These are phyloP conservation scores for Ditylenchus weischeri DNA, from an alignment of 2,888 invertebrate species.

Conservation along the genomic window DNA sequence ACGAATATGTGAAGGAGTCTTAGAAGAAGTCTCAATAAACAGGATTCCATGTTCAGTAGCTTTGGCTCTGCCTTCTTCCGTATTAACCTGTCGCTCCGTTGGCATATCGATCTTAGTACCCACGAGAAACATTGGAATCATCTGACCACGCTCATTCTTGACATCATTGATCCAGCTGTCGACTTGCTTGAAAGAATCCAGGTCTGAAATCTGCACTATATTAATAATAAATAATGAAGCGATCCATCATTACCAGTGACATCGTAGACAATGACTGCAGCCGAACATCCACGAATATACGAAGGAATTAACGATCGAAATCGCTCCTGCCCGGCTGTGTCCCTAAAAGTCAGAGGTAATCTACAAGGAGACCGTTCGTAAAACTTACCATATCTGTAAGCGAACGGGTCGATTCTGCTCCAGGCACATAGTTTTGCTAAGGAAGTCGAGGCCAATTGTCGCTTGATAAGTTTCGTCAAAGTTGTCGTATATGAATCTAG, in stretches of 20 bases:
- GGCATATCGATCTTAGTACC: conserved; percentile 99
- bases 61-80: conserved; percentile 96
- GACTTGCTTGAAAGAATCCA: conserved; percentile 98
- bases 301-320: conserved; percentile 96
- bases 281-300: conserved; percentile 95
- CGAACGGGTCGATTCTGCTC: conserved; percentile 82
- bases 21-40: conserved; percentile 99
- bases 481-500: conserved; percentile 99
- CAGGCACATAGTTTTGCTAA: conserved; percentile 94
- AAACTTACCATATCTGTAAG: conserved; percentile 8
- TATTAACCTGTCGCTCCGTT: conserved; percentile 85
- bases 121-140: conserved; percentile 98
- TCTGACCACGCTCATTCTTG: conserved; percentile 93
- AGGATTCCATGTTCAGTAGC: conserved; percentile 98
- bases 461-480: conserved; percentile 99
- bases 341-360: conserved; percentile 85
- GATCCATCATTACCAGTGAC: conserved; percentile 78
- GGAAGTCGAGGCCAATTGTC: conserved; percentile 71
- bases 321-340: conserved; percentile 86
- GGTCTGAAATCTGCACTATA: conserved; percentile 67
- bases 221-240: neutral
- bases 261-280: conserved; percentile 97
- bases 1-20: conserved; percentile 92
- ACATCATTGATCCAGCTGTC: conserved; percentile 99
- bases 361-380: neutral